Base-by-base conservation (phyloP, 1,140 invertebrate species). In the Thaumetopoea pityocampa region DNA sequence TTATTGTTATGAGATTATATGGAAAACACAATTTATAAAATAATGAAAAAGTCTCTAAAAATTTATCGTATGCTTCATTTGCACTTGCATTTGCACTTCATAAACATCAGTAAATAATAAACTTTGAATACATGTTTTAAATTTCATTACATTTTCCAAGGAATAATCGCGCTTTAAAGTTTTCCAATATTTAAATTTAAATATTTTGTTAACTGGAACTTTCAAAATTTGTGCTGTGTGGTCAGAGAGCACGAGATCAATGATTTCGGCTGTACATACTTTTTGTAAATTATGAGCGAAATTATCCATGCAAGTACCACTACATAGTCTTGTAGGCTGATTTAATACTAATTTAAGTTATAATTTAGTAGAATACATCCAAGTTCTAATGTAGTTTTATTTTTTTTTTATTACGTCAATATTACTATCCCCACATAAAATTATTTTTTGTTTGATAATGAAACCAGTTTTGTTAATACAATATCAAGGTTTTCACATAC, bases 21-120 rank as follows among this genome's bases (percentile, higher is more conserved):
- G 57, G 46, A 17, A 61, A 61, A 26, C 49, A 56, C 3, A 47
- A 12, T 3, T 50, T 18, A 33, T 60, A 60, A n/a, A 55, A 41
- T 10, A 52, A 22, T 28, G 20, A 29, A 34, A 55, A 55, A 0
- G 6, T 26, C 0, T 51, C 40, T 11, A 41, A 14, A 24, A 59
- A 51, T 1, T 10, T 5, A 4, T 43, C 23, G 27, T 20, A 60
- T 4, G 51, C 44, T 11, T 10, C 8, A 28, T 48, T 41, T 3
- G 37, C 5, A 20, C 47, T n/a, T n/a, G n/a, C 43, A 2, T 27
- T 23, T 0, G 17, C n/a, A n/a, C 14, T 9, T 10, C 4, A 30
- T 40, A 50, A 4, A 44, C 10, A 1, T 60, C 51, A 5, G 6
- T 10, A 44, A 60, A 55, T 0, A 19, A 14, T 3, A 60, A 7